phyloP scores from a whole-genome alignment of 1,140 invertebrate genomes.

The Papilio machaon region DNA sequence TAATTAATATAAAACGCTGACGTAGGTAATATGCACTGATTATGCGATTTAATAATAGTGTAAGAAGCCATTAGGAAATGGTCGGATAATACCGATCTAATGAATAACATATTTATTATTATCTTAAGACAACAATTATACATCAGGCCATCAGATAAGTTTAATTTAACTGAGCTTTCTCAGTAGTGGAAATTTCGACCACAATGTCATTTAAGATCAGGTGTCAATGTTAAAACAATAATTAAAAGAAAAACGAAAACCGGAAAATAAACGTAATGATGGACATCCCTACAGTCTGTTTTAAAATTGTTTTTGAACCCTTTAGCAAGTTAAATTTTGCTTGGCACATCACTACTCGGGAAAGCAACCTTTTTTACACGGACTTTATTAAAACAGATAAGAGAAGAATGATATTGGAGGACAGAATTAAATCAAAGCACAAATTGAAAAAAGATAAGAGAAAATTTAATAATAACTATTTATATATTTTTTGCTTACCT shows the following conservation, averaged over 20 bases:
- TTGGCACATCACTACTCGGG: no score
- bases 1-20: constrained; percentile 31
- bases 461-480: not conserved
- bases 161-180: not conserved
- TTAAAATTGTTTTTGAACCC: not conserved
- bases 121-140: not conserved
- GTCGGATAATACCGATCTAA: constrained; percentile 12
- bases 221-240: no score
- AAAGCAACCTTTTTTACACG: no score
- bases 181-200: not conserved
- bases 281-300: not conserved
- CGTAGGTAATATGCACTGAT: constrained; percentile 16
- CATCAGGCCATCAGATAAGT: not conserved
- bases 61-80: constrained; percentile 1
- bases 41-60: constrained; percentile 17
- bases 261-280: not conserved
- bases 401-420: no score
- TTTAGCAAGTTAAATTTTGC: no score
- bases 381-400: no score
- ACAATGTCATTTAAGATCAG: not conserved
- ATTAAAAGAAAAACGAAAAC: not conserved
- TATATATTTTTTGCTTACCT: constrained; percentile 61
- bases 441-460: no score
- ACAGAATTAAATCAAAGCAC: no score
- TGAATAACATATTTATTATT: constrained; percentile 10